Evolutionary conservation across 1,140 invertebrate species (phyloP).

Genomic region (Cylas formicarius): DNA sequence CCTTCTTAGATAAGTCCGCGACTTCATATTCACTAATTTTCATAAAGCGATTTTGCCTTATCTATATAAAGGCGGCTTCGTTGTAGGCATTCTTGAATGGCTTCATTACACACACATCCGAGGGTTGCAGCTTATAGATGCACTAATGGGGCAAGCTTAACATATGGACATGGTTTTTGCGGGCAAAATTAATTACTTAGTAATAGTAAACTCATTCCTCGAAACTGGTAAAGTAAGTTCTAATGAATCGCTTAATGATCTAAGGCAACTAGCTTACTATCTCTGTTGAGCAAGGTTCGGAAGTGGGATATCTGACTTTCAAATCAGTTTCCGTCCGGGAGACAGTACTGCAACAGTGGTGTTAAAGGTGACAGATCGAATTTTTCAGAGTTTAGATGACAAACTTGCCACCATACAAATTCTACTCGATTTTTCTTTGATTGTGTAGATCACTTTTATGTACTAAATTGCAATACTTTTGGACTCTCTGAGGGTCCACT

Average conservation of each 20-base stretch:
- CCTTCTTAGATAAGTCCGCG: too few species aligned
- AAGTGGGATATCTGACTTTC: background rate
- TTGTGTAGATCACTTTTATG: too few species aligned
- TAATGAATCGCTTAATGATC: background rate
- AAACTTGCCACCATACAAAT: too few species aligned
- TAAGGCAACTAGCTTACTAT: background rate
- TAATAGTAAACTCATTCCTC: background rate
- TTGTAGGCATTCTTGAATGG: conserved; percentile 2
- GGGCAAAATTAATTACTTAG: conserved; percentile 1
- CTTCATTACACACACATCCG: too few species aligned
- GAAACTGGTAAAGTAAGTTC: background rate
- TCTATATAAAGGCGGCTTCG: background rate
- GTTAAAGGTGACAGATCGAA: too few species aligned
- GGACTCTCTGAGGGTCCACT: too few species aligned
- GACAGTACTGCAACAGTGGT: background rate
- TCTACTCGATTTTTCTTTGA: too few species aligned
- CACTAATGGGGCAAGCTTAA: too few species aligned
- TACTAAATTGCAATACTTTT: too few species aligned
- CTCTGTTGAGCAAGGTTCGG: background rate
- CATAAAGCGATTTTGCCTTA: conserved; percentile 1
- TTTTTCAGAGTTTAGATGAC: too few species aligned
- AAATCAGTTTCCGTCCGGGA: background rate
- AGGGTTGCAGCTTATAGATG: too few species aligned
- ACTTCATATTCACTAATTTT: conserved; percentile 3
- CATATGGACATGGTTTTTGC: background rate